A percentile compares a stretch with the other conserved stretches of the same genome.
These are phyloP conservation scores for Wiebesia pumilae DNA, from an alignment of 1,140 invertebrate genomes.

Conservation along the genomic window DNA sequence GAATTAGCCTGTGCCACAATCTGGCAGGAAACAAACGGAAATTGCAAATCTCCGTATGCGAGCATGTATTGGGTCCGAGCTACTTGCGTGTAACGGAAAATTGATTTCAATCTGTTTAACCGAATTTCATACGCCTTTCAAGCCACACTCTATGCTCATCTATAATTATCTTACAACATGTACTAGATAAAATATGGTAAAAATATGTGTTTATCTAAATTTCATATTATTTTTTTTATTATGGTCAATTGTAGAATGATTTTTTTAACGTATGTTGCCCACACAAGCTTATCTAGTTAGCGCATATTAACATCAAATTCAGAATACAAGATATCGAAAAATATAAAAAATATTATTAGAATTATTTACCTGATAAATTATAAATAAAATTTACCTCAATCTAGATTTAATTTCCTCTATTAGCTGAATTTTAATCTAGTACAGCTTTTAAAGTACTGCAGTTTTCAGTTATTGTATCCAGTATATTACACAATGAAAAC, in stretches of 20 bases:
- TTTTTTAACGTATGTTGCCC: no score
- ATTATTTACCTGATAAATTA: no score
- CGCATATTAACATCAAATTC: no score
- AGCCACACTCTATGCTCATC: background rate
- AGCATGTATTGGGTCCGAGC: background rate
- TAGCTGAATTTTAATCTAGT: no score
- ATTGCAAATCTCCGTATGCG: conserved; percentile 41
- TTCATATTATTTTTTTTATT: background rate
- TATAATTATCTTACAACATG: conserved; percentile 10
- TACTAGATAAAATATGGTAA: background rate
- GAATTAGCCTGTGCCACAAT: conserved; percentile 15
- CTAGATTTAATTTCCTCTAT: no score
- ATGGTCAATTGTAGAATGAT: background rate
- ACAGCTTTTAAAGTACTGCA: no score
- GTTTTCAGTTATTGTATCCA: no score
- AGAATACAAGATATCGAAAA: no score
- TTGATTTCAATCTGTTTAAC: conserved; percentile 47
- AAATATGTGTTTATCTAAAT: background rate
- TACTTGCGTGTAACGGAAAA: conserved; percentile 25
- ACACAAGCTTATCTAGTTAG: no score
- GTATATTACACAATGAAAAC: no score
- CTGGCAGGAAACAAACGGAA: conserved; percentile 43
- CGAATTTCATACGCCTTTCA: conserved; percentile 24
- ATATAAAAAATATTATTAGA: no score
- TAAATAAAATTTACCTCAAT: no score